Evolutionary conservation across 2,888 invertebrate species (phyloP).

Genomic region (Eledona agricola): DNA sequence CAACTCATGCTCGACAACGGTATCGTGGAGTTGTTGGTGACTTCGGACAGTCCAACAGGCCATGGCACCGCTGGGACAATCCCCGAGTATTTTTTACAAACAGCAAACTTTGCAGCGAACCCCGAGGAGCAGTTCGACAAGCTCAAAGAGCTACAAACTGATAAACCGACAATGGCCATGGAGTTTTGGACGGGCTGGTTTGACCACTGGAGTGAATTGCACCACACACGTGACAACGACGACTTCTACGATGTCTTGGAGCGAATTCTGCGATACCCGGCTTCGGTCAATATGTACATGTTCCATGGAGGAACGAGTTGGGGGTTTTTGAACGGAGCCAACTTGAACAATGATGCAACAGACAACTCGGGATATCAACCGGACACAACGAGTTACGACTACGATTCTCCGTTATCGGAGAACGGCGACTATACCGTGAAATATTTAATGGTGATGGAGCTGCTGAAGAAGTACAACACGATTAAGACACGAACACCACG

Average conservation of each 20-base stretch:
- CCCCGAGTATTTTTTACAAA: slow-evolving; percentile 58
- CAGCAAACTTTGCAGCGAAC: slow-evolving; percentile 64
- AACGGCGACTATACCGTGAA: slow-evolving; percentile 89
- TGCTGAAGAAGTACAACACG: slow-evolving; percentile 58
- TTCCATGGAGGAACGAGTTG: slow-evolving; percentile 91
- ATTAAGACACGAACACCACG: slow-evolving; percentile 47
- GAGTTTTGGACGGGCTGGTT: slow-evolving; percentile 73
- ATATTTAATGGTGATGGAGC: slow-evolving; percentile 67
- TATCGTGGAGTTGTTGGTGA: slow-evolving; percentile 63
- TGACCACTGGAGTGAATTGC: slow-evolving; percentile 65
- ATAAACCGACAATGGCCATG: slow-evolving; percentile 67
- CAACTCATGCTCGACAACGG: slow-evolving; percentile 55
- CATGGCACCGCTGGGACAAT: slow-evolving; percentile 44
- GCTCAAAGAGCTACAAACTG: slow-evolving; percentile 62
- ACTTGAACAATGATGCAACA: slow-evolving; percentile 38
- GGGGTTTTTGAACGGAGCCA: slow-evolving; percentile 66
- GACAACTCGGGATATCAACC: slow-evolving; percentile 49
- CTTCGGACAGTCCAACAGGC: slow-evolving; percentile 62
- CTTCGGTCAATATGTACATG: slow-evolving; percentile 87
- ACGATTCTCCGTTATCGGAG: slow-evolving; percentile 88
- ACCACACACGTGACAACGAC: slow-evolving; percentile 46
- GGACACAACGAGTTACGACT: slow-evolving; percentile 64
- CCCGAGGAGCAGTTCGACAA: slow-evolving; percentile 59
- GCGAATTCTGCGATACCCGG: slow-evolving; percentile 52
- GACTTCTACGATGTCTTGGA: slow-evolving; percentile 49